Evolutionary conservation across 2,113 vertebrate species (phyloP).

Genomic region (Dermatemys mawii): DNA sequence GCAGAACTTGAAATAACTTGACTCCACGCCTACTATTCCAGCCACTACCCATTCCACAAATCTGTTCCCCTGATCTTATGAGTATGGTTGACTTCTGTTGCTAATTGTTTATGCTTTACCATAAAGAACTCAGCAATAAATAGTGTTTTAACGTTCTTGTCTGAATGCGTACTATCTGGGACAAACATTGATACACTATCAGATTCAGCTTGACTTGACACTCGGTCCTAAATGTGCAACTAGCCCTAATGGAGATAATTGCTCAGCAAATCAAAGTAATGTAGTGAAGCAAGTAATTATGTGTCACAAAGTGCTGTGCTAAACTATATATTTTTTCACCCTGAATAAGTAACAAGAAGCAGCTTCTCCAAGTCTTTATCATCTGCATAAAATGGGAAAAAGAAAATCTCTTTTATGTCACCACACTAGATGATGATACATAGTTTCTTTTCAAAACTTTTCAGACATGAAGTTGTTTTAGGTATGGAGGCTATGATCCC

Average conservation of each 20-base stretch:
- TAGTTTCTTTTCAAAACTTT: constrained; percentile 9
- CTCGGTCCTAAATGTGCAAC: neutral
- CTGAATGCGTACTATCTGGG: neutral
- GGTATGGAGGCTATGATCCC: neutral
- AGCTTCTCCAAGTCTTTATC: neutral
- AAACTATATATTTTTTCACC: constrained; percentile 4
- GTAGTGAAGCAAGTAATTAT: constrained; percentile 56
- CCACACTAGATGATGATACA: neutral
- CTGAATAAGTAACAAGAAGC: neutral
- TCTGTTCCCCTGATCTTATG: neutral
- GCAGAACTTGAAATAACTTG: neutral
- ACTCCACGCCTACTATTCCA: neutral
- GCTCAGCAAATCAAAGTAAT: constrained; percentile 55
- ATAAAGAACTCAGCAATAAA: neutral
- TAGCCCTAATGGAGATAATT: constrained; percentile 50
- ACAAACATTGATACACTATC: neutral
- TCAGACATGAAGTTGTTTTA: constrained; percentile 23
- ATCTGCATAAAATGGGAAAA: neutral
- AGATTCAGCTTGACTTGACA: constrained; percentile 2
- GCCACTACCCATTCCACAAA: neutral
- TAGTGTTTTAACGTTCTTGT: neutral
- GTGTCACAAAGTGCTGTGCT: constrained; percentile 34
- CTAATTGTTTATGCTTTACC: neutral
- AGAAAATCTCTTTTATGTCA: neutral
- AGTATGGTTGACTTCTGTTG: neutral